phyloP scores from a whole-genome alignment of 1,140 invertebrate species.

The Drosophila equinoxialis region DNA sequence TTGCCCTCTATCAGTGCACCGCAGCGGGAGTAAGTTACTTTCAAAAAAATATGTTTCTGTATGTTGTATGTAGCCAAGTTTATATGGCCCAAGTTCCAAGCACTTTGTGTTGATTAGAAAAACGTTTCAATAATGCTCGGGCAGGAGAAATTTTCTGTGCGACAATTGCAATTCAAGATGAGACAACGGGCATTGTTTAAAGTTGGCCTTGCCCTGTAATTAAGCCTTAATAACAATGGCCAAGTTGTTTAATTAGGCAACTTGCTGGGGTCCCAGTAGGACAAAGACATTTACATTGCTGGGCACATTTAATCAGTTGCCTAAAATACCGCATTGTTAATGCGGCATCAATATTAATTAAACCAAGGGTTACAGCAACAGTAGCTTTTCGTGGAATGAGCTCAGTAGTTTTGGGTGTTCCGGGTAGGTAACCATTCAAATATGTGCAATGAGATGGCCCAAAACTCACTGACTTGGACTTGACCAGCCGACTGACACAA shows the following conservation, averaged over 20 bases:
- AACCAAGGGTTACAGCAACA: conserved; percentile 12
- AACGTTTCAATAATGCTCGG: conserved; percentile 67
- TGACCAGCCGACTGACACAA: conserved; percentile 56
- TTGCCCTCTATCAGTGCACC: conserved; percentile 33
- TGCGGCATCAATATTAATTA: conserved; percentile 80
- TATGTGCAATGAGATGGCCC: conserved; percentile 1
- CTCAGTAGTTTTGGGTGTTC: not conserved
- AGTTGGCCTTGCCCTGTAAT: conserved; percentile 60
- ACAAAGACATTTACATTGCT: conserved; percentile 55
- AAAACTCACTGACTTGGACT: conserved; percentile 20
- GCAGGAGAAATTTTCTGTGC: conserved; percentile 35
- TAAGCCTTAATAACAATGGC: conserved; percentile 63
- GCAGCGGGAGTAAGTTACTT: not conserved
- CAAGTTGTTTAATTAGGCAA: conserved; percentile 74
- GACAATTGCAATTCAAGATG: conserved; percentile 61
- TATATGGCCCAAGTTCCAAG: conserved; percentile 42
- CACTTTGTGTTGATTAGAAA: conserved; percentile 79
- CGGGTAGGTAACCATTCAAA: not conserved
- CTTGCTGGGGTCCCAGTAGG: conserved; percentile 11
- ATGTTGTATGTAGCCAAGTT: conserved; percentile 41
- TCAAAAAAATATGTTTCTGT: conserved; percentile 1
- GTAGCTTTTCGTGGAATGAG: not conserved
- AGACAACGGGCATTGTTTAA: conserved; percentile 21
- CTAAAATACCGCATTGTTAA: conserved; percentile 66
- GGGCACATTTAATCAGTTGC: conserved; percentile 70